These are phyloP conservation scores for Pluvialis apricaria DNA, from an alignment of 2,113 vertebrate genomes.

Conservation along the genomic window DNA sequence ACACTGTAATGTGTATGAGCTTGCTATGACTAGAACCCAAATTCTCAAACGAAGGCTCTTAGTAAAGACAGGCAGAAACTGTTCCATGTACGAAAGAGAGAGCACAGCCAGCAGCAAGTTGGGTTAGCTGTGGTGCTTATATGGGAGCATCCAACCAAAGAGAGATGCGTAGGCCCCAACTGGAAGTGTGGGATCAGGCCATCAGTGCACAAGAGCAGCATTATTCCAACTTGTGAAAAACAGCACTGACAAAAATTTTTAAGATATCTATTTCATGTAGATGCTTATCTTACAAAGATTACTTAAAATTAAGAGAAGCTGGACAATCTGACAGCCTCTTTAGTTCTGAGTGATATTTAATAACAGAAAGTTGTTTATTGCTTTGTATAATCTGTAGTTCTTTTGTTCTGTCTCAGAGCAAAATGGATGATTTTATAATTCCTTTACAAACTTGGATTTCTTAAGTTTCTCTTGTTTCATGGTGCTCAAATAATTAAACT, in stretches of 20 bases:
- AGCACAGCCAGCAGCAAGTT: background rate
- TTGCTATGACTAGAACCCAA: background rate
- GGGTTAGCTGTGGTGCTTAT: background rate
- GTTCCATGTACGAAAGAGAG: background rate
- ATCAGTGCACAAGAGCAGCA: background rate
- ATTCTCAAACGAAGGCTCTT: background rate
- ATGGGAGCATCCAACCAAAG: background rate
- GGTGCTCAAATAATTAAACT: background rate
- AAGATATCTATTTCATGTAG: accelerated
- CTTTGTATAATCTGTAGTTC: background rate
- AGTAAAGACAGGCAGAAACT: background rate
- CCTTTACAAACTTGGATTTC: background rate
- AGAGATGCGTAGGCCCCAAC: background rate
- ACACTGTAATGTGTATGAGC: too few relatives aligned
- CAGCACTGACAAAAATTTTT: background rate
- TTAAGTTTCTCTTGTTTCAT: background rate
- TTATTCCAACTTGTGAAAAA: background rate
- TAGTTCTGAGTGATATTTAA: background rate
- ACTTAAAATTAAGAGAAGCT: background rate
- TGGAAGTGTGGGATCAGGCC: background rate
- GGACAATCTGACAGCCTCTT: background rate
- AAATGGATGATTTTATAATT: background rate
- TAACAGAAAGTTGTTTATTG: background rate
- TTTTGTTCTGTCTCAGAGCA: background rate
- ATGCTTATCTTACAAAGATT: background rate